These are phyloP conservation scores for Pipistrellus nathusii DNA, from an alignment of 2,797 vertebrate species.

Conservation along the genomic window DNA sequence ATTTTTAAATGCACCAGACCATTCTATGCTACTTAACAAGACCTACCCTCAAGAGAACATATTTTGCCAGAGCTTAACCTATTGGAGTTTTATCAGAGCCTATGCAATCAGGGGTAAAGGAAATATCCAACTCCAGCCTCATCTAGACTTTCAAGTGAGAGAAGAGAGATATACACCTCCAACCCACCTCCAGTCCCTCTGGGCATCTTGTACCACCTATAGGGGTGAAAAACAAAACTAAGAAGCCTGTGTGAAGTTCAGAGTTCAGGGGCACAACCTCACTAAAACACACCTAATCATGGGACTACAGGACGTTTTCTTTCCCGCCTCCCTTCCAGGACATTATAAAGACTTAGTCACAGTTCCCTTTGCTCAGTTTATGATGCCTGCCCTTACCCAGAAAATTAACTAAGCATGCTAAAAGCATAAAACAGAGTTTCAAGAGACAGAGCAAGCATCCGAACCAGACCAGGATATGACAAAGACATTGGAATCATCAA, in stretches of 20 bases:
- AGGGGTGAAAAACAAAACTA: neutral
- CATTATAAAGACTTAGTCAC: neutral
- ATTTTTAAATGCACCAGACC: neutral
- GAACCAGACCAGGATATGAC: neutral
- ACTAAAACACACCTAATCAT: neutral
- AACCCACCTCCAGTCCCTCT: neutral
- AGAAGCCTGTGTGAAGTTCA: neutral
- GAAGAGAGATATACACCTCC: neutral
- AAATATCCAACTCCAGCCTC: neutral
- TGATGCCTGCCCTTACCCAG: neutral
- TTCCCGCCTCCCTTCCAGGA: neutral
- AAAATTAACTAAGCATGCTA: neutral
- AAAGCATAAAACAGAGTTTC: neutral
- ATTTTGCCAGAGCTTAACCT: neutral
- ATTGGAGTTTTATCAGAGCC: neutral
- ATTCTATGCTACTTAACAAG: neutral
- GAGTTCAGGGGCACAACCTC: neutral
- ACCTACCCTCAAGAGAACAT: neutral
- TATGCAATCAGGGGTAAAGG: neutral
- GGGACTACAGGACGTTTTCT: neutral
- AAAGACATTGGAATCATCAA: neutral
- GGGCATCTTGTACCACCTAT: fast-evolving
- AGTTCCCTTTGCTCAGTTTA: neutral
- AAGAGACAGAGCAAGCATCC: neutral
- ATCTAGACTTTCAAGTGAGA: neutral